These are phyloP conservation scores for Eupelmus urozonus DNA, from an alignment of 2,888 invertebrate species.

Conservation along the genomic window DNA sequence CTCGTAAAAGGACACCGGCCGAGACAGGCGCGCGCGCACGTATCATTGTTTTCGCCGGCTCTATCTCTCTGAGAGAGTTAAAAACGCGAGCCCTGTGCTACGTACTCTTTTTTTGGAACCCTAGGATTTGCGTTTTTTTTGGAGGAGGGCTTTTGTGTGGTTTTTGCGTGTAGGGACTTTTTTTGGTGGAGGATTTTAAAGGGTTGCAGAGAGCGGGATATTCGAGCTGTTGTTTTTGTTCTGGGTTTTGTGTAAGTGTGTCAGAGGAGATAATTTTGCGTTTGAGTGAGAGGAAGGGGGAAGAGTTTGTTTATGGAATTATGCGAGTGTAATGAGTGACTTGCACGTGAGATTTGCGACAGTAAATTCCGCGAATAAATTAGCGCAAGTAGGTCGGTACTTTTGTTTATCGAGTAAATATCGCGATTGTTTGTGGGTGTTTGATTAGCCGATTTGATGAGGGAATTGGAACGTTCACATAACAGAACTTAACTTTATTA, in stretches of 20 bases:
- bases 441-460: no score
- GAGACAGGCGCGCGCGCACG: not conserved
- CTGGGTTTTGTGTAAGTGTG: no score
- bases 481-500: no score
- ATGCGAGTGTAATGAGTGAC: no score
- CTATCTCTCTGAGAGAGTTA: not conserved
- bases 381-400: not conserved
- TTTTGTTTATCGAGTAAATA: constrained; percentile 1
- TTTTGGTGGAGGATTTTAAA: no score
- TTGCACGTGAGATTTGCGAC: not conserved
- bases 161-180: no score
- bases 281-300: not conserved
- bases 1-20: constrained; percentile 57
- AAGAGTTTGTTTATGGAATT: not conserved
- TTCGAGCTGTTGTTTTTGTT: no score
- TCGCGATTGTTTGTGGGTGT: not conserved
- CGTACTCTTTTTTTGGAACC: not conserved
- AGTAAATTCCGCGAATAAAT: not conserved
- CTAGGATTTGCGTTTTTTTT: constrained; percentile 4
- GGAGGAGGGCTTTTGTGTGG: no score
- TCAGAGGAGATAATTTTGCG: not conserved
- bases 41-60: constrained; percentile 49
- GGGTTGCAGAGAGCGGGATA: no score
- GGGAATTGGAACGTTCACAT: no score
- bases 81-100: no score